Base-by-base conservation (phyloP, 2,888 invertebrate species). In the Protonemura montana region DNA sequence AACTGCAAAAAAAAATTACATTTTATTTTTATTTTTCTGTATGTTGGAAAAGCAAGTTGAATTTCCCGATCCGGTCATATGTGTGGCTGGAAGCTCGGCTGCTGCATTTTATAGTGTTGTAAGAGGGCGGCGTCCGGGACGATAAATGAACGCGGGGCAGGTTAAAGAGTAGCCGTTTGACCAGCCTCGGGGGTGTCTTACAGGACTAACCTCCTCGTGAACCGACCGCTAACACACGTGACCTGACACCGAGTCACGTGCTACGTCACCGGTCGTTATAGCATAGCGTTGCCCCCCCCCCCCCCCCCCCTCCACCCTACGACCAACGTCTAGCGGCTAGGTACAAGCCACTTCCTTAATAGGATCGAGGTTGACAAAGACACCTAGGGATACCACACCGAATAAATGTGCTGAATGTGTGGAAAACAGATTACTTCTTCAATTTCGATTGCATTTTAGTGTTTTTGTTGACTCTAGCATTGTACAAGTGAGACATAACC, bases 91-190 rank as follows among this genome's bases (percentile, higher is more conserved):
- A n/a, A n/a, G 59, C 16, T 59, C 59, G 21, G 59, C 59, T 27
- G 28, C 81, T 81, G 30, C 81, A 81, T 28, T 81, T 81, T 81
- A 30, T 30, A 30, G 81, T 81, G 81, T 28, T 81, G 81, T 81
- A 81, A 81, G 30, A 81, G 59, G 35, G 29, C 27, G 81, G 81
- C 30, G 28, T 28, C 29, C 5, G 16, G 25, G 30, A 7, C 35
- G 42, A 83, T 83, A 83, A 83, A 83, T 83, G 82, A 81, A 83
- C 41, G 42, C 41, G 10, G 82, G 41, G 82, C 30, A 25, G 42
- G 82, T 41, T 35, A 83, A 42, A 35, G 82, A 83, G 42, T 83
- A 41, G 82, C 42, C 27, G 41, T 83, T 28, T 83, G 41, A 41
- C 41, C 30, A 26, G 35, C 41, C 82, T 41, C 82, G n/a, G n/a